Evolutionary conservation across 1,140 invertebrate genomes (phyloP).

Genomic region (Antheraea pernyi): DNA sequence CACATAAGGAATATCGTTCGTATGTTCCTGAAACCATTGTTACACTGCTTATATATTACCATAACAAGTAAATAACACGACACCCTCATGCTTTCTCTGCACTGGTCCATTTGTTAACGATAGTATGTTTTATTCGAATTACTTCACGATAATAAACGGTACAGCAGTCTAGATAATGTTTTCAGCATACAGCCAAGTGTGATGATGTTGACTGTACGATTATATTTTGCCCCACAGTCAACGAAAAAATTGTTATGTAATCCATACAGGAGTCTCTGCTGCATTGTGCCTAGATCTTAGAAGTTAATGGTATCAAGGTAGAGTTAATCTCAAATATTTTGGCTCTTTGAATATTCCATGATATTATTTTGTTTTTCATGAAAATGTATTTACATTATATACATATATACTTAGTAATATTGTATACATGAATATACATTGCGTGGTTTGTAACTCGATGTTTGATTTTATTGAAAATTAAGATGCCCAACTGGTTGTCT

Average conservation of each 20-base stretch:
- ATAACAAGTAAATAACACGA: constrained; percentile 15
- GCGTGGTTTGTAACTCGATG: constrained; percentile 76
- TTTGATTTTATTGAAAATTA: constrained; percentile 69
- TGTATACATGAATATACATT: constrained; percentile 79
- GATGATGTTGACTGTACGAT: constrained; percentile 56
- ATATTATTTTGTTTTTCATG: constrained; percentile 78
- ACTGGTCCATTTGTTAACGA: constrained; percentile 21
- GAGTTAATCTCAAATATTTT: constrained; percentile 79
- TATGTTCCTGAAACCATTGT: constrained; percentile 45
- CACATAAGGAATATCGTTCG: constrained; percentile 30
- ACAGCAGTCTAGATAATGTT: constrained; percentile 48
- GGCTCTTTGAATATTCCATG: constrained; percentile 80
- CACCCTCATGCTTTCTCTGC: constrained; percentile 26
- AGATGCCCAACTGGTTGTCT: constrained; percentile 72
- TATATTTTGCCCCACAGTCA: constrained; percentile 73
- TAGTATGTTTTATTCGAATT: constrained; percentile 21
- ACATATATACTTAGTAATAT: constrained; percentile 78
- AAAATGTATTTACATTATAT: constrained; percentile 79
- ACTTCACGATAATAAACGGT: not conserved
- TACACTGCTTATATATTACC: constrained; percentile 34
- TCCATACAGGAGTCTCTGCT: constrained; percentile 79
- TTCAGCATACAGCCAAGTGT: constrained; percentile 44
- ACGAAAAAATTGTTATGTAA: constrained; percentile 75
- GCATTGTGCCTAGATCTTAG: constrained; percentile 81
- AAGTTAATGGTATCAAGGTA: constrained; percentile 78